Evolutionary conservation across 2,113 vertebrate genomes (phyloP).

Genomic region (Carollia perspicillata): DNA sequence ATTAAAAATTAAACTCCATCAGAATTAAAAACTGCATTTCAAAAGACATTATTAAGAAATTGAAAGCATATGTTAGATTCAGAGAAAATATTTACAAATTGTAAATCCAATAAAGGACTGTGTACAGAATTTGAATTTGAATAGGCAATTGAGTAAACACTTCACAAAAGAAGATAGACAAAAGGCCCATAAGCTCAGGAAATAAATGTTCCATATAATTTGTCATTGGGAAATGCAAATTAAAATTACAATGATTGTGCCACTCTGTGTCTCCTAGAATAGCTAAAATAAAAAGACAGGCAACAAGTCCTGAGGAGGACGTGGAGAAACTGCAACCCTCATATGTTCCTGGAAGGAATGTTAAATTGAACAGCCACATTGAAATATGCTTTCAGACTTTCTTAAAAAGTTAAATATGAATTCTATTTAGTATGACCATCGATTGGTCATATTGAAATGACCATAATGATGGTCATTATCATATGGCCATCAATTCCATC

Average conservation of each 20-base stretch:
- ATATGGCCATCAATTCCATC: neutral
- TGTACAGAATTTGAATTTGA: neutral
- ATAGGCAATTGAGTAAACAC: neutral
- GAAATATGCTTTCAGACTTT: neutral
- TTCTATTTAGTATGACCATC: neutral
- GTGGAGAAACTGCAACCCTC: neutral
- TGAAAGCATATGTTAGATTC: neutral
- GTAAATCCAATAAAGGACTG: neutral
- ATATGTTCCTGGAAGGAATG: neutral
- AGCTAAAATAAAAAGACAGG: neutral
- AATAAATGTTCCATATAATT: neutral
- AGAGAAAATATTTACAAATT: neutral
- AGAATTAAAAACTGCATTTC: neutral
- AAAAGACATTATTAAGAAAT: neutral
- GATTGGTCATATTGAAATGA: neutral
- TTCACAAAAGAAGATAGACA: neutral
- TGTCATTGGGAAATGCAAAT: neutral
- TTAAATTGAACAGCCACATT: neutral
- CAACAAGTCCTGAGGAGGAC: neutral
- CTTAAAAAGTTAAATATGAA: neutral
- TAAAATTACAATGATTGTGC: neutral
- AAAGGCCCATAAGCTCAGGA: neutral
- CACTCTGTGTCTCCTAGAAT: neutral
- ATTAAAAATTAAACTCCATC: neutral
- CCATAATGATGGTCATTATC: neutral